These are phyloP conservation scores for Monochamus saltuarius DNA, from an alignment of 1,140 invertebrate species.

Conservation along the genomic window DNA sequence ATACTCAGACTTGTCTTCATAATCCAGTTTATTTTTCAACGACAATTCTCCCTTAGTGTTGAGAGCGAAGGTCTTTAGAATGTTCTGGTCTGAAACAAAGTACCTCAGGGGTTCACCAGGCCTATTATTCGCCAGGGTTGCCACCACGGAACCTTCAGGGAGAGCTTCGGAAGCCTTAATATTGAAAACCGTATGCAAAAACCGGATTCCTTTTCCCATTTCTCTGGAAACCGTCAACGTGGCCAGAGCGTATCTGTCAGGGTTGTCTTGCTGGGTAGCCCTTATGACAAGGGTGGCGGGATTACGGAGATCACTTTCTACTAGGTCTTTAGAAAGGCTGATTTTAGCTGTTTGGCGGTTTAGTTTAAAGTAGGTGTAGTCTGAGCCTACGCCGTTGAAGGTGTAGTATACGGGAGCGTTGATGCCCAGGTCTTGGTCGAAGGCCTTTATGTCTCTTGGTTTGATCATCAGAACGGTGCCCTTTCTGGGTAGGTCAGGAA, in stretches of 20 bases:
- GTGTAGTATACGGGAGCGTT: constrained; percentile 72
- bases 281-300: constrained; percentile 75
- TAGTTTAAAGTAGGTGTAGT: constrained; percentile 53
- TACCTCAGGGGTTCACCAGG: constrained; percentile 62
- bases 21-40: constrained; percentile 75
- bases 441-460: constrained; percentile 65
- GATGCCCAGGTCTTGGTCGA: constrained; percentile 81
- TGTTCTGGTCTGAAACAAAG: constrained; percentile 64
- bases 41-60: constrained; percentile 79
- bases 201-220: constrained; percentile 53
- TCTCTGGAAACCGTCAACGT: constrained; percentile 23
- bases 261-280: constrained; percentile 70
- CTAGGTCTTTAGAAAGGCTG: constrained; percentile 60
- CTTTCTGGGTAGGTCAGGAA: constrained; percentile 65
- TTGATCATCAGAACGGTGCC: constrained; percentile 59
- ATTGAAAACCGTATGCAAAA: constrained; percentile 72
- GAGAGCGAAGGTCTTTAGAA: constrained; percentile 70
- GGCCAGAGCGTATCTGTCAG: constrained; percentile 67
- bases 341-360: constrained; percentile 57
- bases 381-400: constrained; percentile 63
- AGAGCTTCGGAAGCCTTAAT: constrained; percentile 75
- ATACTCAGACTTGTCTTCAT: constrained; percentile 72
- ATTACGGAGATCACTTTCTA: constrained; percentile 62
- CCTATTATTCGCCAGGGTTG: constrained; percentile 62
- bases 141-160: constrained; percentile 69